A percentile compares a stretch with the other conserved stretches of the same genome.
Evolutionary conservation across 2,113 vertebrate species (phyloP).

Genomic region (Equus przewalskii): DNA sequence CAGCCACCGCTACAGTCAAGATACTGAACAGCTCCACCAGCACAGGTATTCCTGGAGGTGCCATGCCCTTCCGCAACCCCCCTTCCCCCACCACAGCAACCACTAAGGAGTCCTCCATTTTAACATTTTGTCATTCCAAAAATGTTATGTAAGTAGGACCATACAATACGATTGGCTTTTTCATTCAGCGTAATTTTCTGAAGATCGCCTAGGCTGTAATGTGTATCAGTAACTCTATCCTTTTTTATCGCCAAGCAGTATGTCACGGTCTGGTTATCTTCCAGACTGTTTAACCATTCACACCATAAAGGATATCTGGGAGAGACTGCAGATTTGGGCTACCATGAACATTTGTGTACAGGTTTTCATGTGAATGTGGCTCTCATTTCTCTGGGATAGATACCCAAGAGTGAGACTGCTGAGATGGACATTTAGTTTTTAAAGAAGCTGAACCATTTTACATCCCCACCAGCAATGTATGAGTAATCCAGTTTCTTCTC

Average conservation of each 20-base stretch:
- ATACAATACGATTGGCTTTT: no score
- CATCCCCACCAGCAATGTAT: not conserved
- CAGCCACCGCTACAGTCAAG: not conserved
- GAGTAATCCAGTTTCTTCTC: not conserved
- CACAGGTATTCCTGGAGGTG: not conserved
- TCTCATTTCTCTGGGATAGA: no score
- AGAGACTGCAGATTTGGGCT: not conserved
- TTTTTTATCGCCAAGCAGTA: not conserved
- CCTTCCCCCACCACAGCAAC: not conserved
- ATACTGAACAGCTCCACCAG: not conserved
- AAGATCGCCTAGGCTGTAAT: not conserved
- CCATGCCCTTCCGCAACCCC: not conserved
- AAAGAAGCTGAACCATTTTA: not conserved
- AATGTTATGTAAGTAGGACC: not conserved
- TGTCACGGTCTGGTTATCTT: not conserved
- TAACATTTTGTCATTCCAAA: not conserved
- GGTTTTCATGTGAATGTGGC: not conserved
- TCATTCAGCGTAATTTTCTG: not conserved
- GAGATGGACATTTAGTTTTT: not conserved
- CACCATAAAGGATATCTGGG: not conserved
- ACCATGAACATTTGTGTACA: not conserved
- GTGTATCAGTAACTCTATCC: not conserved
- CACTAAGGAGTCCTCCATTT: not conserved
- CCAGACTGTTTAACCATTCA: not conserved
- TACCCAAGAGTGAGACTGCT: not conserved